Conservation (phyloP, 2,888 invertebrate species). For the Disparrhopalites patrizii region DNA sequence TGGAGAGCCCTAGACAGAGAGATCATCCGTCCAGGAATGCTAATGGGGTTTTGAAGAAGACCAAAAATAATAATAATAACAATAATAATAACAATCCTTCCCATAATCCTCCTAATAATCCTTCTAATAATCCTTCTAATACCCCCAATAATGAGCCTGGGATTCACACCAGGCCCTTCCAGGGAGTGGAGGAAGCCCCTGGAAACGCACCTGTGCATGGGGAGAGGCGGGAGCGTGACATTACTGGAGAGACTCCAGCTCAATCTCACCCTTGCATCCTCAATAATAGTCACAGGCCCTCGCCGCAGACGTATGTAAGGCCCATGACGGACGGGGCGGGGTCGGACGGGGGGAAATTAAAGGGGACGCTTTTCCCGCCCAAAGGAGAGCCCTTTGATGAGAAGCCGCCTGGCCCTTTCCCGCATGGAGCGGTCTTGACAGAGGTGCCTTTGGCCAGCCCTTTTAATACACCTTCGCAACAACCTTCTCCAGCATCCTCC, state of each 20-base stretch:
- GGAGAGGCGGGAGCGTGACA: conserved; percentile 12
- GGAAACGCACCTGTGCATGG: background rate
- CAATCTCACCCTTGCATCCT: background rate
- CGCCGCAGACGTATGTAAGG: background rate
- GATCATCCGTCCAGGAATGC: background rate
- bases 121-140: too few species aligned
- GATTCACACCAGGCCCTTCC: background rate
- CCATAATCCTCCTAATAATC: too few species aligned
- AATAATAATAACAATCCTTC: too few species aligned
- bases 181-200: background rate
- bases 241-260: conserved; percentile 21
- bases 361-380: conserved; percentile 34
- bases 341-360: conserved; percentile 40
- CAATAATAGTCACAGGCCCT: background rate
- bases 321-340: conserved; percentile 28
- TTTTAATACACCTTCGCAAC: too few species aligned
- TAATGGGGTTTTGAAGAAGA: background rate
- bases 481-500: conserved; percentile 20
- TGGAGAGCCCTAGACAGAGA: background rate
- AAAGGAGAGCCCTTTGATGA: conserved; percentile 41
- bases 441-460: conserved; percentile 11
- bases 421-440: background rate
- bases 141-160: too few species aligned
- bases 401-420: conserved; percentile 35
- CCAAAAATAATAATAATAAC: too few species aligned